Evolutionary conservation across 2,888 invertebrate genomes (phyloP).

Genomic region (Sarcophaga subvicina): DNA sequence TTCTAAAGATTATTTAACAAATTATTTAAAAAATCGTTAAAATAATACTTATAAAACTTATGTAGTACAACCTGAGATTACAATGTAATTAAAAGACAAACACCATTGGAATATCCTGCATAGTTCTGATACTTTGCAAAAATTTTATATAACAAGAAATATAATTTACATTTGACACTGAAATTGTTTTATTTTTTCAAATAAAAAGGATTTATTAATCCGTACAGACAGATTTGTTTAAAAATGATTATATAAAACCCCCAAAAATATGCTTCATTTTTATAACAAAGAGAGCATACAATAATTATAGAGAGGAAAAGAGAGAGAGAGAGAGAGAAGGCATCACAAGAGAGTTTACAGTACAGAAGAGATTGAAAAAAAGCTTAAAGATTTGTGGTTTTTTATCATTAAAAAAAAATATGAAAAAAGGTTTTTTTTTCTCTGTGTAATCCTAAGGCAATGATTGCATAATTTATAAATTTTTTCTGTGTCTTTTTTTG

Average conservation of each 20-base stretch:
- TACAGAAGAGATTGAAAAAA: neutral
- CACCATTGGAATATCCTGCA: too few species aligned
- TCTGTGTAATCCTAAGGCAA: neutral
- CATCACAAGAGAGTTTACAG: neutral
- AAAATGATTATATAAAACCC: neutral
- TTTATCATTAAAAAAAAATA: neutral
- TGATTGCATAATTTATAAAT: conserved; percentile 45
- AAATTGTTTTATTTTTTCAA: too few species aligned
- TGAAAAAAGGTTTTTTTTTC: neutral
- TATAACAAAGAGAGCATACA: neutral
- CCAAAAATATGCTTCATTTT: neutral
- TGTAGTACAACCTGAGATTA: too few species aligned
- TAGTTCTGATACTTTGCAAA: too few species aligned
- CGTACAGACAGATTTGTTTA: too few species aligned
- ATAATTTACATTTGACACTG: too few species aligned
- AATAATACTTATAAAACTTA: too few species aligned
- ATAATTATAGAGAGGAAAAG: neutral
- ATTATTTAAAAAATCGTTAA: too few species aligned
- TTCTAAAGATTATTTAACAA: too few species aligned
- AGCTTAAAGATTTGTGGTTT: neutral
- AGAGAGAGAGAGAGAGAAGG: neutral
- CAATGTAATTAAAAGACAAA: too few species aligned
- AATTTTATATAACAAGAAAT: too few species aligned
- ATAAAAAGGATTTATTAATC: too few species aligned
- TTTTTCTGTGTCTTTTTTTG: conserved; percentile 2